A percentile compares a stretch with the other conserved stretches of the same genome.
Conservation (phyloP, 2,888 invertebrate species). For the Nebria salina region DNA sequence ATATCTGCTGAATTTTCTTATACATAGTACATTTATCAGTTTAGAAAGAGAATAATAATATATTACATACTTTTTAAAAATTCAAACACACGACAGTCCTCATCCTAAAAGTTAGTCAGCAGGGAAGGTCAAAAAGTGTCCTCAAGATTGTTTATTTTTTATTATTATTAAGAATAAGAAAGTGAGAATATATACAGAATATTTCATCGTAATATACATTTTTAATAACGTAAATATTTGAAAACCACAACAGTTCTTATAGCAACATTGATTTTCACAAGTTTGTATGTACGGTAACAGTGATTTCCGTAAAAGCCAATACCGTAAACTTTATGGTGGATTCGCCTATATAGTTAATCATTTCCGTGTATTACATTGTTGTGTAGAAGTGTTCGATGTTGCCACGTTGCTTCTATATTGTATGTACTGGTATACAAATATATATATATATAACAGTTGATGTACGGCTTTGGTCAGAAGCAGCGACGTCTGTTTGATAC, state of each 20-base stretch:
- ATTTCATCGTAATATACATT: no score
- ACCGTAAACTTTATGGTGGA: not conserved
- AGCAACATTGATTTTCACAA: not conserved
- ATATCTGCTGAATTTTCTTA: not conserved
- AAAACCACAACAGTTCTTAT: not conserved
- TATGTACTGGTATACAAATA: not conserved
- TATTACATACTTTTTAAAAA: no score
- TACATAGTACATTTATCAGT: no score
- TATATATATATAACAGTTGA: conserved; percentile 1
- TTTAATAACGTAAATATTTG: no score
- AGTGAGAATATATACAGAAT: no score
- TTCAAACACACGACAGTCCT: no score
- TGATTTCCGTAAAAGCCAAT: not conserved
- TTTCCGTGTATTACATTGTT: not conserved
- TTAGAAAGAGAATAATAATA: no score
- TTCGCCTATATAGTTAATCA: not conserved
- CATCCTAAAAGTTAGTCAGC: no score
- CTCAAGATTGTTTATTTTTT: no score
- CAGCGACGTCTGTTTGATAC: not conserved
- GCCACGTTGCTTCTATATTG: not conserved
- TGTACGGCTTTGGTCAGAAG: not conserved
- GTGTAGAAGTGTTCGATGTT: not conserved
- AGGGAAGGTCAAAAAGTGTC: no score
- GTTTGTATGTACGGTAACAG: not conserved
- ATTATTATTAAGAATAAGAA: no score